Conservation (phyloP, 1,140 invertebrate species). For the Leptoteleia sp. region DNA sequence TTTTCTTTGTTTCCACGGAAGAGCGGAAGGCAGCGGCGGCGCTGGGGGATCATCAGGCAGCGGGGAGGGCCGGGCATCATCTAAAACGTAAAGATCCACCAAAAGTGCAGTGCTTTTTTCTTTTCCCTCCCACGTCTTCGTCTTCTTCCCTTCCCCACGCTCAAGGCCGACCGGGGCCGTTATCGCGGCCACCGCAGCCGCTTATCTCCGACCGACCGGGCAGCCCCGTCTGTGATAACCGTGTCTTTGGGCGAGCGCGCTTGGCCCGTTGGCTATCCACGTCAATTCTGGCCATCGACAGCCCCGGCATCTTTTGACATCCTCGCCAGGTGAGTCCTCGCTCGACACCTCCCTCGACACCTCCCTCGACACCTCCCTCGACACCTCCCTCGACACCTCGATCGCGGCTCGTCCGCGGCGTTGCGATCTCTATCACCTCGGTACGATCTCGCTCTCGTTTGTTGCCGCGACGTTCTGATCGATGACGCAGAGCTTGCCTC, state of each 20-base stretch:
- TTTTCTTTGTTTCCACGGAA: constrained; percentile 33
- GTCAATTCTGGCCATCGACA: not conserved
- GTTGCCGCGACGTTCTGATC: no score
- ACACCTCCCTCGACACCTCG: no score
- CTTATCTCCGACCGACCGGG: not conserved
- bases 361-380: no score
- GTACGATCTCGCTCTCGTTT: no score
- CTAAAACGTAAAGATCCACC: constrained; percentile 19
- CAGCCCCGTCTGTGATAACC: not conserved
- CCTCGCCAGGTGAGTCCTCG: not conserved
- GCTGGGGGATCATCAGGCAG: not conserved
- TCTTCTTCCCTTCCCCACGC: no score
- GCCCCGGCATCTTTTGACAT: not conserved
- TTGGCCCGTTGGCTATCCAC: no score
- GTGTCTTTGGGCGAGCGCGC: not conserved
- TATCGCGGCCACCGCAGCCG: not conserved
- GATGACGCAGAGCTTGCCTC: no score
- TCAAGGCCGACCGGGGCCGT: no score
- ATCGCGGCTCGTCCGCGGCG: no score
- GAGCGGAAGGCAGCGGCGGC: constrained; percentile 24
- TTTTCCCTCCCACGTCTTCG: no score
- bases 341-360: not conserved
- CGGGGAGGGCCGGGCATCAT: constrained; percentile 9
- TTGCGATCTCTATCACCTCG: no score
- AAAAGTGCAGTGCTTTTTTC: constrained; percentile 30